phyloP scores from a whole-genome alignment of 1,140 invertebrate species.

The Neodiprion virginianus region DNA sequence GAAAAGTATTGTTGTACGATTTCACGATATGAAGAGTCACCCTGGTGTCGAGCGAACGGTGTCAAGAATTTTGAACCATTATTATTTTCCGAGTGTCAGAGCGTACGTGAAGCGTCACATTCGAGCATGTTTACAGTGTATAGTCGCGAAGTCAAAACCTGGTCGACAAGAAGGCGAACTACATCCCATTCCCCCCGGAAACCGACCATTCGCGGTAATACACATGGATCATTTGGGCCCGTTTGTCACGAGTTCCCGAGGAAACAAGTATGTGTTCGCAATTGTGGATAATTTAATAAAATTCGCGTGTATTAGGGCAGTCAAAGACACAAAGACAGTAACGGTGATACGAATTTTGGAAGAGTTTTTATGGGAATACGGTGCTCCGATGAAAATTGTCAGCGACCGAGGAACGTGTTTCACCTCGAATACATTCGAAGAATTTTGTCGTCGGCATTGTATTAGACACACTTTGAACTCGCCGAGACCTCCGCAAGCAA shows the following conservation, averaged over 20 bases:
- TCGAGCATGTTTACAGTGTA: too few relatives aligned
- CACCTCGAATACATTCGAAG: conserved; percentile 34
- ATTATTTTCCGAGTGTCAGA: too few relatives aligned
- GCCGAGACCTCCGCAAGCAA: conserved; percentile 36
- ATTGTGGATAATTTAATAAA: conserved; percentile 22
- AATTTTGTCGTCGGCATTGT: conserved; percentile 28
- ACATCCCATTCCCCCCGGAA: conserved; percentile 21
- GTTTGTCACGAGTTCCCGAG: conserved; percentile 13
- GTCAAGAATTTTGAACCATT: too few relatives aligned
- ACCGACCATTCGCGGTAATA: conserved; percentile 12
- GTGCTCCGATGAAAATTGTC: conserved; percentile 30
- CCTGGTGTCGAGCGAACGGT: background rate
- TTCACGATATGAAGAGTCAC: conserved; percentile 15
- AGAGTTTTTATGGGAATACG: conserved; percentile 15
- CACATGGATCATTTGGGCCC: conserved; percentile 24
- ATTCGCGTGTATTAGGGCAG: conserved; percentile 8
- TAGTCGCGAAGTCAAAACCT: conserved; percentile 13
- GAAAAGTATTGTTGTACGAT: conserved; percentile 13
- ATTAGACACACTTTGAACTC: conserved; percentile 31
- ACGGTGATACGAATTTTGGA: background rate
- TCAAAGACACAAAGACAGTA: background rate
- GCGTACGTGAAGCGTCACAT: too few relatives aligned
- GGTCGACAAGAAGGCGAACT: conserved; percentile 14
- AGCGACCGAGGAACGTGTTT: conserved; percentile 41
- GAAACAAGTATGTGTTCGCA: conserved; percentile 17